phyloP scores from a whole-genome alignment of 30 jellyfish, hydroid and myxozoan genomes.

The Hydractinia echinata region DNA sequence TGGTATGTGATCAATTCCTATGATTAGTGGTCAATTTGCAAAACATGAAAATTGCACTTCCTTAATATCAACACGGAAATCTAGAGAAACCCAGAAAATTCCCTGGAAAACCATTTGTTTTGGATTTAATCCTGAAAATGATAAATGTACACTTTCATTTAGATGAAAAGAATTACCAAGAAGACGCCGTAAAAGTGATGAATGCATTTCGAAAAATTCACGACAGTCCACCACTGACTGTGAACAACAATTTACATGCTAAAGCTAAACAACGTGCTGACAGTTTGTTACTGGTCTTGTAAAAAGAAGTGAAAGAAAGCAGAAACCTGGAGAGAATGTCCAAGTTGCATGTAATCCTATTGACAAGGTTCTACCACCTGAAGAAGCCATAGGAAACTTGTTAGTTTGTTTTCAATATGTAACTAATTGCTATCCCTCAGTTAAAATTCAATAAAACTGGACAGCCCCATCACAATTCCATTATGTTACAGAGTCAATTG shows the following conservation, averaged over 20 bases:
- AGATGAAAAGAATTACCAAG: slow-evolving; percentile 54
- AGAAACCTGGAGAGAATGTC: slow-evolving; percentile 59
- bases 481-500: too few species aligned
- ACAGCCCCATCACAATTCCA: too few species aligned
- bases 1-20: too few species aligned
- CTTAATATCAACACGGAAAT: too few species aligned
- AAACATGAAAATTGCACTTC: too few species aligned
- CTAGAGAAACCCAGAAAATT: too few species aligned
- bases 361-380: slow-evolving; percentile 62
- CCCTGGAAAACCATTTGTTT: too few species aligned
- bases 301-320: background rate
- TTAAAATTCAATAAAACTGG: background rate
- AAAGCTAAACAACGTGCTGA: slow-evolving; percentile 49
- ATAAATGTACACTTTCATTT: background rate
- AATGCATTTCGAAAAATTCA: slow-evolving; percentile 70
- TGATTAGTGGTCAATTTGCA: too few species aligned
- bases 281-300: slow-evolving; percentile 25
- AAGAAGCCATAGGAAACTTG: slow-evolving; percentile 76
- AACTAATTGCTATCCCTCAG: background rate
- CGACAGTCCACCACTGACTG: slow-evolving; percentile 56
- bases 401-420: background rate
- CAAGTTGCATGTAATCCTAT: slow-evolving; percentile 57
- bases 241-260: slow-evolving; percentile 38
- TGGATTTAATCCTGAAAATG: too few species aligned
- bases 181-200: slow-evolving; percentile 52